Evolutionary conservation across 2,888 invertebrate species (phyloP).

Genomic region (Mycogona germanica): DNA sequence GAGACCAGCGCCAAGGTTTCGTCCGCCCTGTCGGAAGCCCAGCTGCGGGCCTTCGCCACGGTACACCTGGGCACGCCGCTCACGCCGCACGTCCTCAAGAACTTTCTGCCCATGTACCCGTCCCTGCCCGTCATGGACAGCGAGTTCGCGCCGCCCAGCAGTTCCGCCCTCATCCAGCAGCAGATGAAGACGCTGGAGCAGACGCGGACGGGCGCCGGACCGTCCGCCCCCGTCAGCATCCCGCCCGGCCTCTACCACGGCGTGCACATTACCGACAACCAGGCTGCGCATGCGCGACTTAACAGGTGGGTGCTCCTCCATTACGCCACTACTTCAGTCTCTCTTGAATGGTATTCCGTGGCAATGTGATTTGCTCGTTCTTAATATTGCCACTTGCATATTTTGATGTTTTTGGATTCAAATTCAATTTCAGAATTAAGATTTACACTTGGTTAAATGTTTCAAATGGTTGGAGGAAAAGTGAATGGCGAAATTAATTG

Average conservation of each 20-base stretch:
- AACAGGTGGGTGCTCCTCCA: conserved; percentile 28
- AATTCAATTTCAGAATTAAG: too few relatives aligned
- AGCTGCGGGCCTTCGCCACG: conserved; percentile 56
- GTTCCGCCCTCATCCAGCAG: conserved; percentile 40
- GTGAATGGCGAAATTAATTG: too few relatives aligned
- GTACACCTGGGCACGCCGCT: conserved; percentile 52
- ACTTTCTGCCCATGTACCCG: conserved; percentile 56
- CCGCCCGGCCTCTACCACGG: conserved; percentile 32
- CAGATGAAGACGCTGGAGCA: conserved; percentile 45
- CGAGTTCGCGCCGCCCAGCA: conserved; percentile 38
- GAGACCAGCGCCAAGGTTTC: conserved; percentile 41
- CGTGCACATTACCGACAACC: conserved; percentile 21
- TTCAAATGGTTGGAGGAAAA: too few relatives aligned
- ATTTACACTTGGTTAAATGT: too few relatives aligned
- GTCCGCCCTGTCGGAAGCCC: conserved; percentile 58
- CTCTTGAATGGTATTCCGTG: too few relatives aligned
- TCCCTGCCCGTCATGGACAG: conserved; percentile 45
- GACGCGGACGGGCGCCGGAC: conserved; percentile 25
- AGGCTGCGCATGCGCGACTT: conserved; percentile 50
- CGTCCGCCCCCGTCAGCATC: conserved; percentile 28
- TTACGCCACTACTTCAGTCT: too few relatives aligned
- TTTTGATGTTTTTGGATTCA: too few relatives aligned
- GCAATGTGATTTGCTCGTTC: too few relatives aligned
- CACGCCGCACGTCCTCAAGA: conserved; percentile 52
- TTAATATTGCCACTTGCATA: too few relatives aligned